These are phyloP conservation scores for Siphamia tubifer DNA, from an alignment of 2,113 vertebrate genomes.

Conservation along the genomic window DNA sequence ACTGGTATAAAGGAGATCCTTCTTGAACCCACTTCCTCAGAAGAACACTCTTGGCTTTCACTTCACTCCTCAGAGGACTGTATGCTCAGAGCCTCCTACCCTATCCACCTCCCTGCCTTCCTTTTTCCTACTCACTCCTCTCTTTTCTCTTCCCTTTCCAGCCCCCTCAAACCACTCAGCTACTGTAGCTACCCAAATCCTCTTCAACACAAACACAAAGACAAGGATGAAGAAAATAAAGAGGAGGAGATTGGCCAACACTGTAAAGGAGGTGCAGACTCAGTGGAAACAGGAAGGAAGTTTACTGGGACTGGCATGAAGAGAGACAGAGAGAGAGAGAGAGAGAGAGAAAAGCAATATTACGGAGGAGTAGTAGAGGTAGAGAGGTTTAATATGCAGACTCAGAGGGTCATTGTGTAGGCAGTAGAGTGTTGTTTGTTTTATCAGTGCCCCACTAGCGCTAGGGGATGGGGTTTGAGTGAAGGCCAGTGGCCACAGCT, in stretches of 20 bases:
- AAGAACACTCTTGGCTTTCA: slow-evolving; percentile 60
- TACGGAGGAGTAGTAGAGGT: slow-evolving; percentile 5
- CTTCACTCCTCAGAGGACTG: slow-evolving; percentile 59
- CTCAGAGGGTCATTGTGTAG: slow-evolving; percentile 65
- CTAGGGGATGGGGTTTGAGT: slow-evolving; percentile 70
- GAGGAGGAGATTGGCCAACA: slow-evolving; percentile 24
- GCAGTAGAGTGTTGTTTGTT: slow-evolving; percentile 74
- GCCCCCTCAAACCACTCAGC: slow-evolving; percentile 58
- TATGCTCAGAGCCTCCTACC: slow-evolving; percentile 31
- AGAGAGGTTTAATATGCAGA: slow-evolving; percentile 51
- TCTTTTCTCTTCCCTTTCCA: slow-evolving; percentile 47
- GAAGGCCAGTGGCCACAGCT: slow-evolving; percentile 76
- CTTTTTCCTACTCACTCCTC: slow-evolving; percentile 29
- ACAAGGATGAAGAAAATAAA: slow-evolving; percentile 30
- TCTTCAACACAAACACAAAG: slow-evolving; percentile 58
- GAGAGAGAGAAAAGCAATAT: slow-evolving; percentile 24
- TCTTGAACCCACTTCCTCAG: slow-evolving; percentile 57
- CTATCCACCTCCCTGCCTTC: slow-evolving; percentile 36
- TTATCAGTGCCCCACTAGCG: slow-evolving; percentile 73
- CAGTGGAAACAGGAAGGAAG: slow-evolving; percentile 32
- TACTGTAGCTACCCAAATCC: slow-evolving; percentile 59
- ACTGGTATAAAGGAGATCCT: slow-evolving; percentile 65
- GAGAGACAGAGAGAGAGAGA: slow-evolving; percentile 4
- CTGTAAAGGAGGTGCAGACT: slow-evolving; percentile 31
- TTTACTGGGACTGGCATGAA: slow-evolving; percentile 7